Conservation (phyloP, 2,888 invertebrate genomes). For the Diarsia mendica region DNA sequence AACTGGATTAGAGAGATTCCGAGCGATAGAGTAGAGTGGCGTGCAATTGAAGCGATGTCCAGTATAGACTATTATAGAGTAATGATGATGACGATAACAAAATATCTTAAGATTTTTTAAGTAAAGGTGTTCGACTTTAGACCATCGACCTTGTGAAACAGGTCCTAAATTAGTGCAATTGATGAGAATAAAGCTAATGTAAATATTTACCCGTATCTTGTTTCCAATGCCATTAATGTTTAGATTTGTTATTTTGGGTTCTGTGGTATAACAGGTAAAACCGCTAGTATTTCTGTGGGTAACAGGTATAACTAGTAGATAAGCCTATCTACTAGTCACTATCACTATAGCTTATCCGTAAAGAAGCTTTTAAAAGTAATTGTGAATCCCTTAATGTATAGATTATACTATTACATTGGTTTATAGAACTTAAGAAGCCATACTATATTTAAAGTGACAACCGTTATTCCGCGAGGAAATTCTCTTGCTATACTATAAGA, state of each 20-base stretch:
- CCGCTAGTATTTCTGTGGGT: too few species aligned
- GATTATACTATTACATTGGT: too few species aligned
- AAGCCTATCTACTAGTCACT: too few species aligned
- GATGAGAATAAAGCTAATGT: conserved; percentile 27
- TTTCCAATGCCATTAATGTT: conserved; percentile 19
- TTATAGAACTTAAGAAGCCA: too few species aligned
- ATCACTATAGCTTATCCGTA: too few species aligned
- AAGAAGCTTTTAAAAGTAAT: too few species aligned
- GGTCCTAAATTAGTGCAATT: conserved; percentile 37
- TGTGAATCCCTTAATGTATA: too few species aligned
- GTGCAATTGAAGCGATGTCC: neutral
- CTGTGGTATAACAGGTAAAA: neutral
- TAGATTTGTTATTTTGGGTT: conserved; percentile 2
- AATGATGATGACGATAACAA: neutral
- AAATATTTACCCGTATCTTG: conserved; percentile 12
- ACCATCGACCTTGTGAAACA: conserved; percentile 41
- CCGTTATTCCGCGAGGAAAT: too few species aligned
- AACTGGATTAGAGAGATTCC: neutral
- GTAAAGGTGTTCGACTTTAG: conserved; percentile 13
- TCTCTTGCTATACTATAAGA: too few species aligned
- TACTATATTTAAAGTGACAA: too few species aligned
- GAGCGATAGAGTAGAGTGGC: neutral
- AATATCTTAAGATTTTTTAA: neutral
- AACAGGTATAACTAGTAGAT: too few species aligned
- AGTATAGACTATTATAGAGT: neutral